Base-by-base conservation (phyloP, 2,113 vertebrate species). In the Hippocampus barbouri region DNA sequence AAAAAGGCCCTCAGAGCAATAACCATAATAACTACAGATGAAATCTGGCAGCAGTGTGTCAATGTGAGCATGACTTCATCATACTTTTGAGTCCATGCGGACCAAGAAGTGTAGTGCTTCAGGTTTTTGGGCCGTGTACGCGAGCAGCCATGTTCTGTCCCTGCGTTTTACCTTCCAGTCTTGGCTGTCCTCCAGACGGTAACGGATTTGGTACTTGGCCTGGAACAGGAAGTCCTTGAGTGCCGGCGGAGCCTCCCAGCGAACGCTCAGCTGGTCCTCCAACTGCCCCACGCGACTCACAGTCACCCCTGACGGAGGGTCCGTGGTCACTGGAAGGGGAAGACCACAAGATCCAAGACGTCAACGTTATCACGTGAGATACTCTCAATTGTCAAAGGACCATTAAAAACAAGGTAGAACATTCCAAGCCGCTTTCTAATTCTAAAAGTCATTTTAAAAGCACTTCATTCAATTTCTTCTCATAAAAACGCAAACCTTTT, bases 201-300 rank as follows among this genome's bases (percentile, higher is more conserved):
- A 99, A 83, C 97, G 95, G 88, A 99, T 98, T 93, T 99, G 97
- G 87, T 99, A 99, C 87, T 99, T 99, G 91, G 96, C 96, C 90
- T 97, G 96, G 80, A 99, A 99, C 40, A 99, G 93, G 88, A 98
- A 98, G 85, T 99, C 97, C 83, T 97, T 98, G 66, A 98, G 93
- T 4, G 95, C 96, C 0, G 96, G 95, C 0, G 96, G 96, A 0
- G 95, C 95, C 71, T 95, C 95, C 97, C 97, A 99, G 79, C 94
- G 96, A 15, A 98, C 96, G 0, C 94, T 97, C 75, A 99, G 94
- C 91, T 99, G 96, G 85, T 99, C 97, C 82, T 98, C 96, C 76
- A 99, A 87, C 80, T 96, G 95, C 0, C 97, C 96, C 0, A 99
- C 96, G 0, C 96, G 93, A 75, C 93, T 96, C 85, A 99, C 96